These are phyloP conservation scores for Tangachromis dhanisi DNA, from an alignment of 2,113 vertebrate species.

Conservation along the genomic window DNA sequence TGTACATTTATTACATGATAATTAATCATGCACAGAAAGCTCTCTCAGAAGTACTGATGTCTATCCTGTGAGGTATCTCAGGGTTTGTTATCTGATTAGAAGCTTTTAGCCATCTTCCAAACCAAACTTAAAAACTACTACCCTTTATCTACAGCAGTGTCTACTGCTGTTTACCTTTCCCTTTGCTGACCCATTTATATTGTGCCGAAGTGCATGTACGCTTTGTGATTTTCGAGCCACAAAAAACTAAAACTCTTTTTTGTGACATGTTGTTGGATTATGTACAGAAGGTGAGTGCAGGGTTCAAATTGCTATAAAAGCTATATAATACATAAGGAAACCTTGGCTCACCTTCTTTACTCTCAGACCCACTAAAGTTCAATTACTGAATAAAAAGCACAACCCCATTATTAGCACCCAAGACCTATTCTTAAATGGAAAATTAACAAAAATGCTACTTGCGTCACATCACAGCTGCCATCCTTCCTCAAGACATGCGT, in stretches of 20 bases:
- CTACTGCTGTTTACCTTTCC: neutral
- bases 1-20: neutral
- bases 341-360: neutral
- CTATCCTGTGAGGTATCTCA: neutral
- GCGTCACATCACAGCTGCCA: neutral
- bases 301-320: neutral
- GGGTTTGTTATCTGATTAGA: neutral
- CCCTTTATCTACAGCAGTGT: neutral
- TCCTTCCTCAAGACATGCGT: neutral
- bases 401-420: slow-evolving; percentile 2
- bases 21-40: neutral
- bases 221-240: neutral
- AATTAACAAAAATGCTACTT: neutral
- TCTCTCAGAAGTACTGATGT: neutral
- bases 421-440: neutral
- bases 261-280: neutral
- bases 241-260: neutral
- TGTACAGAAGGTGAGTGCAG: neutral
- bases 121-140: neutral
- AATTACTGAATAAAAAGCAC: neutral
- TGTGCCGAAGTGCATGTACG: neutral
- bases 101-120: neutral
- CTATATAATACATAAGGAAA: neutral
- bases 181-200: neutral
- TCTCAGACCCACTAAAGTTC: neutral